A percentile compares a stretch with the other conserved stretches of the same genome.
Evolutionary conservation across 2,113 vertebrate species (phyloP).

Genomic region (Marmota monax): DNA sequence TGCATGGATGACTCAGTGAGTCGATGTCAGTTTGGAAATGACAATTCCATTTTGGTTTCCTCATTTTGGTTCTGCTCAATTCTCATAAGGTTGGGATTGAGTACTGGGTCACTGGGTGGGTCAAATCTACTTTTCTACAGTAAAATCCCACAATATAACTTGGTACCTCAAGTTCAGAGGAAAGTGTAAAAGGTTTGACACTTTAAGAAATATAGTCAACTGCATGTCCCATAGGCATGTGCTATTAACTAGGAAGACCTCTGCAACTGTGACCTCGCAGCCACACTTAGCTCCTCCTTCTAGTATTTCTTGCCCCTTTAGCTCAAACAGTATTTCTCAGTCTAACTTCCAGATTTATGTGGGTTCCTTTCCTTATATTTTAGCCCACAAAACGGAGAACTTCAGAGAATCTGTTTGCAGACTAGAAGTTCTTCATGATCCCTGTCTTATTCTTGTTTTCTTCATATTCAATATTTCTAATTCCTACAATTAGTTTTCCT

Average conservation of each 20-base stretch:
- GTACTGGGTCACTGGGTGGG: neutral
- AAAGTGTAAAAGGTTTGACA: neutral
- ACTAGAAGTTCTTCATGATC: neutral
- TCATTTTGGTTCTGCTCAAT: neutral
- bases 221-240: rapidly evolving
- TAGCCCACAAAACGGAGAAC: neutral
- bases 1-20: neutral
- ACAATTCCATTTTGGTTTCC: too few relatives aligned
- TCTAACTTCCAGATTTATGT: neutral
- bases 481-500: neutral
- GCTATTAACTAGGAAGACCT: neutral
- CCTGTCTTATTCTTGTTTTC: neutral
- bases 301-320: neutral
- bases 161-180: too few relatives aligned
- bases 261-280: neutral
- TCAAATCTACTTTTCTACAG: neutral
- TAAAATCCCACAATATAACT: neutral
- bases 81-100: neutral
- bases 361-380: neutral
- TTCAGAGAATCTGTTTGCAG: neutral
- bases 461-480: neutral
- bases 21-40: neutral
- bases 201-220: neutral
- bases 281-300: neutral
- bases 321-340: neutral